Conservation (phyloP, 2,797 vertebrate genomes). For the Syngnathus rostellatus region DNA sequence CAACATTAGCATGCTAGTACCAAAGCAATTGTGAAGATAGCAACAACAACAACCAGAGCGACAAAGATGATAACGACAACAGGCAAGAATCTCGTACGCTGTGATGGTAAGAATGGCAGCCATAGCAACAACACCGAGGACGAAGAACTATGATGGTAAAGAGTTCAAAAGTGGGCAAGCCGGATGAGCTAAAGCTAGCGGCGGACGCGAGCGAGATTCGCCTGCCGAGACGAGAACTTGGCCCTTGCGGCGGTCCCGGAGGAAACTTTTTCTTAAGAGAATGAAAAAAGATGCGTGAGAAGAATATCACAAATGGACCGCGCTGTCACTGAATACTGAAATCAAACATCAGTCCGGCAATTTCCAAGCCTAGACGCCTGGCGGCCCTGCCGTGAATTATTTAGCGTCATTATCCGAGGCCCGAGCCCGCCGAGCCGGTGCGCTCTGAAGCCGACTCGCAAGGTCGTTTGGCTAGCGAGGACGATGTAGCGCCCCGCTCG, state of each 20-base stretch:
- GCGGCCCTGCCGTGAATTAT: slow-evolving; percentile 7
- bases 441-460: background rate
- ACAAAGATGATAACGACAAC: too few species aligned
- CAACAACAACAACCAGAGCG: too few species aligned
- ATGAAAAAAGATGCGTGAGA: background rate
- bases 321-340: background rate
- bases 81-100: too few species aligned
- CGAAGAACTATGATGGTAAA: background rate
- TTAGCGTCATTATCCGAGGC: slow-evolving; percentile 1
- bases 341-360: background rate
- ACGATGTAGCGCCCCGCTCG: too few species aligned
- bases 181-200: background rate
- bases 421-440: background rate
- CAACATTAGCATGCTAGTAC: too few species aligned
- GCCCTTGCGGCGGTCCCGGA: background rate
- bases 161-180: background rate
- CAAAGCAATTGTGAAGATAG: too few species aligned
- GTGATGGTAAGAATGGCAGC: too few species aligned
- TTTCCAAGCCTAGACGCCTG: background rate
- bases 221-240: background rate
- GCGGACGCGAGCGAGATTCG: background rate
- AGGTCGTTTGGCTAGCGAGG: background rate
- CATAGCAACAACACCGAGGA: too few species aligned
- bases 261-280: background rate
- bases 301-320: background rate